Evolutionary conservation across 2,797 vertebrate species (phyloP), one percentile per base, ranked within the genome.

Genomic region (Parambassis ranga): DNA sequence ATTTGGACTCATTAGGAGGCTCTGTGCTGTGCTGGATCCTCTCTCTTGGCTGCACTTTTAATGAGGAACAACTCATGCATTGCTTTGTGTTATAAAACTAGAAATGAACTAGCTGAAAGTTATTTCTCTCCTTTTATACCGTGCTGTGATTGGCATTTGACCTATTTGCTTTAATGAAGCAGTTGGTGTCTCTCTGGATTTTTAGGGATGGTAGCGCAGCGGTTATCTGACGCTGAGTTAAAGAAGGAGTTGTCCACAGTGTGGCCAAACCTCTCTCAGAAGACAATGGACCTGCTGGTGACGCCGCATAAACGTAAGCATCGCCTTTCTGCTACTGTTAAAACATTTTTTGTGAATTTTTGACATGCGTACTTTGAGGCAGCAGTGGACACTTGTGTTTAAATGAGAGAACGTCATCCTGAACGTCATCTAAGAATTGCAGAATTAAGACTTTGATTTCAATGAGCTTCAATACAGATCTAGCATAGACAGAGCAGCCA

Each of bases 241-340:
- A 94, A 95, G 65, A 98, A 97, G 77, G 96, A 98, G 83, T 90
- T 98, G 50, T 87, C 93, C 0, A 90, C 93, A 1, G 95, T 98
- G 69, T 98, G 96, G 96, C 94, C 96, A 52, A 98, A 90, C 52
- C 93, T 98, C 8, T 96, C 96, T 35, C 95, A 95, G 80, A 98
- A 97, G 89, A 96, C 94, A 4, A 84, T 98, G 91, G 95, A 97
- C 78, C 82, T 98, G 37, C 75, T 98, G 81, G 96, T 98, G 65
- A 97, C 96, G 0, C 96, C 96, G 57, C 96, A 98, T 76, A 97
- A 95, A 91, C 91, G 96, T 98, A 87, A 93, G 93, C 75, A 39
- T 43, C n/a, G n/a, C n/a, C n/a, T n/a, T n/a, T n/a, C n/a, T n/a
- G n/a, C n/a, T n/a, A n/a, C n/a, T n/a, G n/a, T n/a, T n/a, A n/a